These are phyloP conservation scores for Damaliscus lunatus DNA, from an alignment of 2,113 vertebrate species.

Conservation along the genomic window DNA sequence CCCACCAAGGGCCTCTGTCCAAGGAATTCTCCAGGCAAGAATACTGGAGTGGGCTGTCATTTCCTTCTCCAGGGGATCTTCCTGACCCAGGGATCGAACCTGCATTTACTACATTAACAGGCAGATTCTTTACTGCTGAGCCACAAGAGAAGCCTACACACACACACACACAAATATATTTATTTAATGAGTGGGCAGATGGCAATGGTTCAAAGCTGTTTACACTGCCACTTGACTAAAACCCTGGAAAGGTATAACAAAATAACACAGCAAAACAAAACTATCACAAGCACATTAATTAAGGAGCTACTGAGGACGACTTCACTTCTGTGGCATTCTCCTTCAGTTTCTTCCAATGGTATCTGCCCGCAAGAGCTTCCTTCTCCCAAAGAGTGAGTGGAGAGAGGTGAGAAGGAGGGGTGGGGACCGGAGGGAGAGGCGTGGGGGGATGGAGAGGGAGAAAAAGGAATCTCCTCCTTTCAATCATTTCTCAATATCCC, in stretches of 20 bases:
- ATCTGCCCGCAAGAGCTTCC: not conserved
- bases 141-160: not conserved
- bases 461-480: not conserved
- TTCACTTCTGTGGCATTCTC: not conserved
- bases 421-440: no score
- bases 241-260: not conserved
- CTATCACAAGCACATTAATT: not conserved
- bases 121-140: not conserved
- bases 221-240: not conserved
- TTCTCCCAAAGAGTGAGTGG: not conserved
- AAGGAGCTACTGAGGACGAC: not conserved
- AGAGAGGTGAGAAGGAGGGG: not conserved
- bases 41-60: not conserved
- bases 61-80: not conserved
- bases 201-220: not conserved
- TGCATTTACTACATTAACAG: not conserved
- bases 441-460: rapidly evolving
- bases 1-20: not conserved
- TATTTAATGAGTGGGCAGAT: not conserved
- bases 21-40: not conserved
- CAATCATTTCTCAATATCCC: not conserved
- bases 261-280: not conserved
- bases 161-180: not conserved
- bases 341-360: not conserved
- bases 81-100: not conserved